Evolutionary conservation across 2,888 invertebrate genomes (phyloP), one percentile per base, ranked within the genome.

Genomic region (Patella caerulea): DNA sequence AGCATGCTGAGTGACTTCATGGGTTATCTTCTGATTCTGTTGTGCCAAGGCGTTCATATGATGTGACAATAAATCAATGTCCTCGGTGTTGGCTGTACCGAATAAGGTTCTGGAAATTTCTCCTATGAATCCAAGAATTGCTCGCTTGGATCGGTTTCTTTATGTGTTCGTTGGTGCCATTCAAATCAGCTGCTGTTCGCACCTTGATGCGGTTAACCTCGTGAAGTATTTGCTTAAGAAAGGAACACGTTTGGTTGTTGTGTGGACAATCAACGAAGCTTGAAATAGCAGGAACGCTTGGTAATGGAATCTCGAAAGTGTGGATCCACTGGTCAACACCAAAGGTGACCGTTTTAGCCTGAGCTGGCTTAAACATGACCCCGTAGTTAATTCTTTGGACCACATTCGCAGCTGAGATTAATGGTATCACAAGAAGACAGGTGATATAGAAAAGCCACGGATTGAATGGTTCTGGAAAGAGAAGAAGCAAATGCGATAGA

Each of bases 321-420:
- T 56, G 56, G 56, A 56, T 56, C 56, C 56, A 56, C 14, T 56
- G 14, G 15, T 56, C 56, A 17, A 56, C 56, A n/a, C 56, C 56
- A 56, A 56, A 56, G n/a, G 17, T 56, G 3, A 56, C 56, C 5
- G 15, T 56, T 7, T 17, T 56, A n/a, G 56, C 15, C n/a, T 56
- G 56, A 17, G 17, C 17, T 17, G 17, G 56, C n/a, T 56, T 56
- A 56, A 56, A 56, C 15, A n/a, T n/a, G n/a, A n/a, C n/a, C n/a
- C n/a, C n/a, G n/a, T n/a, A 56, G n/a, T 56, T 56, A 56, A n/a
- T 56, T 56, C 56, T 56, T 56, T 56, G 17, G n/a, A 56, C 56
- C 7, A 45, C 45, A 1, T 45, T 45, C 7, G 45, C 7, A 45
- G 45, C 45, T 45, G 45, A 45, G 7, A 45, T 45, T 45, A 45